phyloP scores from a whole-genome alignment of 2,888 invertebrate species.

The Epistrophe eligans region DNA sequence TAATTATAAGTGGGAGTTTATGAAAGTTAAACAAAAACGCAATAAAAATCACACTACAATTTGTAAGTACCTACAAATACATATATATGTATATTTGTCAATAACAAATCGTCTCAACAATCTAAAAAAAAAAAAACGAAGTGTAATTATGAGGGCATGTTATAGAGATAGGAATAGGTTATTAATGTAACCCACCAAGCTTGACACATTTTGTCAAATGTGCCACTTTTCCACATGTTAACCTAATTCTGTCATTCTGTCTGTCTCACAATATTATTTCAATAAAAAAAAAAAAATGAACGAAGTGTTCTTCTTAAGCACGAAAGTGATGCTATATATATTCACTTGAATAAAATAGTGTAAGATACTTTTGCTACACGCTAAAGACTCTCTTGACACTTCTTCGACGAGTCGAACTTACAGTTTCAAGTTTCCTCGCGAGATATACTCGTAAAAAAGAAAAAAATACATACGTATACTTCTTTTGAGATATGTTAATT shows the following conservation, averaged over 20 bases:
- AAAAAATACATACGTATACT: constrained; percentile 1
- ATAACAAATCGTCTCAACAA: constrained; percentile 5
- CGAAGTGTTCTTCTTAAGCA: not conserved
- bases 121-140: not conserved
- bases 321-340: constrained; percentile 29
- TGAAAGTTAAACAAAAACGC: constrained; percentile 19
- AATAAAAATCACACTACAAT: constrained; percentile 33
- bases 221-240: constrained; percentile 36
- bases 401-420: constrained; percentile 25
- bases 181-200: constrained; percentile 59
- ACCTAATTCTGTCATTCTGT: constrained; percentile 19
- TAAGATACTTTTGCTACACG: not conserved
- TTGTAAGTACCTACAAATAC: not conserved
- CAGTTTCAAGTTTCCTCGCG: constrained; percentile 14
- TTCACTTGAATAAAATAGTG: constrained; percentile 15
- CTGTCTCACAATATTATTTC: not conserved
- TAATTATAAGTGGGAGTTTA: constrained; percentile 15
- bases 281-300: not conserved
- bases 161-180: constrained; percentile 2
- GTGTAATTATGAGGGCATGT: constrained; percentile 58
- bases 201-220: constrained; percentile 46
- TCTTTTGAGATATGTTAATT: constrained; percentile 30
- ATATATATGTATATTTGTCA: not conserved
- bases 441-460: not conserved
- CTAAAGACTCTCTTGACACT: constrained; percentile 40